Base-by-base conservation (phyloP, 2,888 invertebrate species). In the Gortyna flavago region DNA sequence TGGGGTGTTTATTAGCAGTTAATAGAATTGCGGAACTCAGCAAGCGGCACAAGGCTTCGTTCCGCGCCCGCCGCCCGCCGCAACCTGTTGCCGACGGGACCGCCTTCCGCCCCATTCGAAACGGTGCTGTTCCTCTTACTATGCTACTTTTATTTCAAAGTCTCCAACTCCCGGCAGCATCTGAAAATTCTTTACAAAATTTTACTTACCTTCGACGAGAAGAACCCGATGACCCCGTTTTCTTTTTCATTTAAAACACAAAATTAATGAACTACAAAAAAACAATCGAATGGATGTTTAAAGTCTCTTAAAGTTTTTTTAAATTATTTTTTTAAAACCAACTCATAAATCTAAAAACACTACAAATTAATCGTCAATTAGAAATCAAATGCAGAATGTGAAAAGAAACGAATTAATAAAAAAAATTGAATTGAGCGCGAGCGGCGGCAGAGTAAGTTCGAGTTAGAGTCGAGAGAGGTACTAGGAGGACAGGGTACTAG, bases 91-190 rank as follows among this genome's bases (percentile, higher is more conserved):
- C 96, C 95, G 94, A 79, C 94, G 95, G 96, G 91, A 94, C 94
- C 96, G 96, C 96, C 96, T 96, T 96, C 95, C 96, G 96, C 96
- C 96, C 96, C 96, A 94, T 95, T 87, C 94, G 91, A 86, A 89
- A 88, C 89, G 83, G 77, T 84, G 85, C 87, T 89, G 87, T 90
- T 88, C 88, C 85, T 85, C 77, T 80, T 80, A 72, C 80, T 80
- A 65, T 65, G 67, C 68, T 81, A 82, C 80, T 62, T 77, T 72
- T 79, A 82, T 74, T 75, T 78, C 68, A 67, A 75, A 87, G 79
- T 84, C 77, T 79, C 65, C 51, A 69, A 76, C 71, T 72, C 35
- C 35, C 65, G 44, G 77, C 84, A 71, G 66, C 61, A 48, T 59
- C 88, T 90, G 88, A 79, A 90, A 87, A 82, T 72, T 78, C 75